Evolutionary conservation across 2,888 invertebrate genomes (phyloP).

Genomic region (Charanyca ferruginea): DNA sequence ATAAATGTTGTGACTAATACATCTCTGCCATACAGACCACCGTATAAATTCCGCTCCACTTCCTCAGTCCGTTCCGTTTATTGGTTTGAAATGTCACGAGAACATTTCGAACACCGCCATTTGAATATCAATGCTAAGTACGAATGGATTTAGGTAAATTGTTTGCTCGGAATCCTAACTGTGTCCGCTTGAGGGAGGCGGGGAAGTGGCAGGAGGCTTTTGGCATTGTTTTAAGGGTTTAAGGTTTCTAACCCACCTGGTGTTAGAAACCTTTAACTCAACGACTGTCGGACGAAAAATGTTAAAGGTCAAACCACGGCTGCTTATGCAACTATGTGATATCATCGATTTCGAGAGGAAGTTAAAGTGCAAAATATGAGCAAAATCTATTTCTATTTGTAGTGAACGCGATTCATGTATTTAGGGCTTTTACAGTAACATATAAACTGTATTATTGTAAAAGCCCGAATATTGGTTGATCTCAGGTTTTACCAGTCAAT

Average conservation of each 20-base stretch:
- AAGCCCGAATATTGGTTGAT: too few relatives aligned
- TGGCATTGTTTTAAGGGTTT: neutral
- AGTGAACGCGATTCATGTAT: too few relatives aligned
- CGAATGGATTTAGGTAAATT: conserved; percentile 41
- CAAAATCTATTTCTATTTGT: too few relatives aligned
- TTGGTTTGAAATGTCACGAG: conserved; percentile 71
- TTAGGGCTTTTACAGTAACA: too few relatives aligned
- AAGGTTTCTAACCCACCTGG: too few relatives aligned
- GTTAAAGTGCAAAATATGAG: too few relatives aligned
- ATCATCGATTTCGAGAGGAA: too few relatives aligned
- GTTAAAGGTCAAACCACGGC: too few relatives aligned
- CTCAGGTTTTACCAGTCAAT: too few relatives aligned
- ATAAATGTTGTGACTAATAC: conserved; percentile 26
- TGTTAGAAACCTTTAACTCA: neutral
- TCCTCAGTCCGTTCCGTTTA: conserved; percentile 65
- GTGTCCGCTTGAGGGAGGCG: conserved; percentile 4
- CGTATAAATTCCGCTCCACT: conserved; percentile 59
- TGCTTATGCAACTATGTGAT: too few relatives aligned
- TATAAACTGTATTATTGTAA: too few relatives aligned
- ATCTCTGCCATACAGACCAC: conserved; percentile 32
- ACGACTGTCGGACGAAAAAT: too few relatives aligned
- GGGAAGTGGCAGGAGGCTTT: neutral
- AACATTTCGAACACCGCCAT: conserved; percentile 66
- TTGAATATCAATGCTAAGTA: conserved; percentile 55
- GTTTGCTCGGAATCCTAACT: conserved; percentile 46